Evolutionary conservation across 2,113 vertebrate species (phyloP), one percentile per base, ranked within the genome.

Genomic region (Poeciliopsis prolifica): DNA sequence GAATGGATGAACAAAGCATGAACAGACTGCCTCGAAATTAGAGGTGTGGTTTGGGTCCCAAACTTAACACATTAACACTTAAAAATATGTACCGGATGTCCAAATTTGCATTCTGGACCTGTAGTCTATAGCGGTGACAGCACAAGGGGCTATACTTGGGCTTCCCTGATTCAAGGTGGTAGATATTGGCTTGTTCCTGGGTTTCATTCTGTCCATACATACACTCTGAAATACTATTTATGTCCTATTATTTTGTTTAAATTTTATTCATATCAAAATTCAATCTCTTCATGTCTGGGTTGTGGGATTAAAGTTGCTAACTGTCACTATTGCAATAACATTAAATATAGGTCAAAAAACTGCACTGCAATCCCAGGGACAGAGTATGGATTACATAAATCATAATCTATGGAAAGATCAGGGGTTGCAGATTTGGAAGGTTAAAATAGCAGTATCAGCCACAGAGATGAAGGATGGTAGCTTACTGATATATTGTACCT

Each of bases 341-440:
- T 17, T 30, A 13, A n/a, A 68, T 70, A 68, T 61, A 30, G 61
- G 22, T 70, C 66, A 30, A 19, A 33, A 11, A 22, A 33, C 61
- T 0, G 60, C 28, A 58, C 1, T 4, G 14, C 0, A 72, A 70
- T 74, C 65, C 33, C 0, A 12, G 13, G 24, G 54, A 33, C 8
- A 19, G 44, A 40, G 17, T 35, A 10, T 74, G 63, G 80, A 17
- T 88, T 73, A 70, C 30, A 37, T 15, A 13, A 10, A 1, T 1
- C 1, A 4, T 61, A 40, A 72, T 84, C 61, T 19, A 81, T 78
- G 66, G 54, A 28, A 29, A 81, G 54, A 61, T 35, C 6, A 76
- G 26, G 29, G 44, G 31, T 44, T 26, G 2, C 4, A 29, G n/a
- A 15, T 54, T 60, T 29, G 0, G 22, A 35, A 40, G 58, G 42